Conservation (phyloP, 2,113 vertebrate species). For the Tupaia tana region DNA sequence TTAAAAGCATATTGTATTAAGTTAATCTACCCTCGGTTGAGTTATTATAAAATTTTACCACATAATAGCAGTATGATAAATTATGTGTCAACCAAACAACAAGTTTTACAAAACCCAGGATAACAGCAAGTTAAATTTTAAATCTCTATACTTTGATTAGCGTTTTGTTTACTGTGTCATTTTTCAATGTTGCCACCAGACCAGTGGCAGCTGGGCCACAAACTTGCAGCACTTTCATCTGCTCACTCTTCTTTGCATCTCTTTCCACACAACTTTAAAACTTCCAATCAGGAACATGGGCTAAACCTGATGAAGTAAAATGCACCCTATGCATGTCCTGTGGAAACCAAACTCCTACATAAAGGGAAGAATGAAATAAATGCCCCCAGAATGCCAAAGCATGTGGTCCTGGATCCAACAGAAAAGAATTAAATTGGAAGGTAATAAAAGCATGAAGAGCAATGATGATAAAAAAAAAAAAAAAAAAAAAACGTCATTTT, state of each 20-base stretch:
- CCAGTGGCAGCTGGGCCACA: background rate
- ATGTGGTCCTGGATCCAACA: background rate
- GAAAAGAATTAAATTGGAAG: slow-evolving; percentile 12
- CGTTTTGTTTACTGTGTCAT: background rate
- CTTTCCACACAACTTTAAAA: slow-evolving; percentile 44
- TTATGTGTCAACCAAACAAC: slow-evolving; percentile 23
- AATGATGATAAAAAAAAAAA: too few species aligned
- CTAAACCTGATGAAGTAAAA: slow-evolving; percentile 71
- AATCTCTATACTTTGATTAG: background rate
- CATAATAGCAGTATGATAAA: slow-evolving; percentile 37
- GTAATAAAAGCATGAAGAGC: too few species aligned
- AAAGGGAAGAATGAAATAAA: slow-evolving; percentile 46
- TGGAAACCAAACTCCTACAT: slow-evolving; percentile 37
- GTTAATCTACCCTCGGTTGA: background rate
- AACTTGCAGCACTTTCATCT: background rate
- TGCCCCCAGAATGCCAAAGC: slow-evolving; percentile 59
- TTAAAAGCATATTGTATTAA: background rate
- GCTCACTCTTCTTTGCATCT: slow-evolving; percentile 8
- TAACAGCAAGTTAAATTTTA: background rate
- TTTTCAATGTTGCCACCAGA: background rate
- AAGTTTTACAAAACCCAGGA: background rate
- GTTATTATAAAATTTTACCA: slow-evolving; percentile 5
- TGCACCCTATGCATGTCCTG: slow-evolving; percentile 31
- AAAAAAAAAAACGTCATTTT: too few species aligned
- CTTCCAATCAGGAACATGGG: slow-evolving; percentile 59